These are phyloP conservation scores for Apeltes quadracus DNA, from an alignment of 2,113 vertebrate species.

Conservation along the genomic window DNA sequence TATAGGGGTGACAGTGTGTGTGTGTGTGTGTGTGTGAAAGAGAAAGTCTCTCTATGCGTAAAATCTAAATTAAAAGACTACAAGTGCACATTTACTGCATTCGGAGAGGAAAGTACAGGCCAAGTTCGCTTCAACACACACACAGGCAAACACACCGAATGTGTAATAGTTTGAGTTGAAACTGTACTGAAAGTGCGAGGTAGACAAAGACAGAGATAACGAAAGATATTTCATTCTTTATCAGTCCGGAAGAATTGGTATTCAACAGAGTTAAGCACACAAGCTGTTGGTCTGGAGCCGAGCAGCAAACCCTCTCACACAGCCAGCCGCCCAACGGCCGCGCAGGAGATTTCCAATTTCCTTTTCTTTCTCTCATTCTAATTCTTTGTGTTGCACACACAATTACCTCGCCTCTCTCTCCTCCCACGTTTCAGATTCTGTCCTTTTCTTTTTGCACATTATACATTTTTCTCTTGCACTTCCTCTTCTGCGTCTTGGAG, in stretches of 20 bases:
- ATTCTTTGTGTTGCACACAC: slow-evolving; percentile 20
- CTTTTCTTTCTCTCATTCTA: slow-evolving; percentile 14
- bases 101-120: slow-evolving; percentile 6
- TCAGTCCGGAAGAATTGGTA: slow-evolving; percentile 59
- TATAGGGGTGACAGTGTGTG: slow-evolving; percentile 50
- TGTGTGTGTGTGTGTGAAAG: slow-evolving; percentile 28
- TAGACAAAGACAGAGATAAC: slow-evolving; percentile 26
- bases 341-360: slow-evolving; percentile 4
- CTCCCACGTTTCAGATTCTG: neutral
- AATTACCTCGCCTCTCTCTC: neutral
- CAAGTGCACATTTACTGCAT: slow-evolving; percentile 32
- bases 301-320: slow-evolving; percentile 33
- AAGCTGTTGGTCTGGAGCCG: slow-evolving; percentile 63
- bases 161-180: slow-evolving; percentile 8
- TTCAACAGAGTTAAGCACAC: slow-evolving; percentile 57
- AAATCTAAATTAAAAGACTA: slow-evolving; percentile 39
- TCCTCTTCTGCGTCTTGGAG: slow-evolving; percentile 42
- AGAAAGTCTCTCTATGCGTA: slow-evolving; percentile 7
- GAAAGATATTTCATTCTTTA: slow-evolving; percentile 32
- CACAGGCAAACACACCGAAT: slow-evolving; percentile 3
- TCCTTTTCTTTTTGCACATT: slow-evolving; percentile 9
- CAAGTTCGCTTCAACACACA: slow-evolving; percentile 21
- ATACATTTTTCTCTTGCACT: slow-evolving; percentile 22
- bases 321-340: slow-evolving; percentile 4
- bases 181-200: neutral